These are phyloP conservation scores for Synodontis membranacea DNA, from an alignment of 2,113 vertebrate genomes.

Conservation along the genomic window DNA sequence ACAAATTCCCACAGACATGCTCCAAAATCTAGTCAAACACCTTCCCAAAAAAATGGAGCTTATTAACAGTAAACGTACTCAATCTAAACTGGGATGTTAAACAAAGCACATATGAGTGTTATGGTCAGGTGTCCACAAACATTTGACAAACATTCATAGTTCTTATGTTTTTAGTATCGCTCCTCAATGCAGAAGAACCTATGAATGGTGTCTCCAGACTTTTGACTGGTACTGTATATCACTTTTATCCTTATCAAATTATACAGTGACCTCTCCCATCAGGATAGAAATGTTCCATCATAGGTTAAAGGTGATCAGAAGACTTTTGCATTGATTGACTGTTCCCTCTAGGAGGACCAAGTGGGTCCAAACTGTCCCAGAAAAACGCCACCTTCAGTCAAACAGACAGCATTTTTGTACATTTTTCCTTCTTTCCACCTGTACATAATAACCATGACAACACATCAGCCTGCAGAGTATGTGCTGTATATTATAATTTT, in stretches of 20 bases:
- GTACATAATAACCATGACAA: background rate
- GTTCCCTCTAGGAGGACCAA: background rate
- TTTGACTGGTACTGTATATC: too few species aligned
- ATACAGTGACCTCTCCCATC: background rate
- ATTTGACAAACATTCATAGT: too few species aligned
- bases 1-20: too few species aligned
- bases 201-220: too few species aligned
- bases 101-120: too few species aligned
- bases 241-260: background rate
- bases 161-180: too few species aligned
- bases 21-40: too few species aligned
- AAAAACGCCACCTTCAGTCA: background rate
- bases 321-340: background rate
- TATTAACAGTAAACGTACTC: too few species aligned
- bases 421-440: background rate
- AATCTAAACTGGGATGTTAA: too few species aligned
- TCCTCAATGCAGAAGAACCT: too few species aligned
- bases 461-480: background rate
- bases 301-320: background rate
- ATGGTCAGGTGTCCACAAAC: too few species aligned
- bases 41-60: too few species aligned
- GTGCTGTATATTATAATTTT: background rate
- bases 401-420: background rate
- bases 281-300: background rate
- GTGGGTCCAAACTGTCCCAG: background rate